Evolutionary conservation across 2,888 invertebrate species (phyloP).

Genomic region (Nephrotoma guestfalica): DNA sequence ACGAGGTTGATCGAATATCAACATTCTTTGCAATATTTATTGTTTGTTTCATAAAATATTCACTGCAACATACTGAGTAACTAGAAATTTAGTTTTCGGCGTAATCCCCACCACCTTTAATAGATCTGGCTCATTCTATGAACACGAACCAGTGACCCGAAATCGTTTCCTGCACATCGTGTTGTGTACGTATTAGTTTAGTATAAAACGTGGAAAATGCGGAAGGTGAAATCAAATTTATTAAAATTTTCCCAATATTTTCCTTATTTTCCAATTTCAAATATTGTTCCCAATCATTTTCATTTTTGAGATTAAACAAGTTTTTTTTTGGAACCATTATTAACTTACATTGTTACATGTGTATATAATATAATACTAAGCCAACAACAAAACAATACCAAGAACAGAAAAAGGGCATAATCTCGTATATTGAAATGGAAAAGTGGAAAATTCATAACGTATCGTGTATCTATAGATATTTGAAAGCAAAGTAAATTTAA

Average conservation of each 20-base stretch:
- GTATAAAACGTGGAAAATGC: background rate
- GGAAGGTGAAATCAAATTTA: background rate
- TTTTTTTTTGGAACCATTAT: background rate
- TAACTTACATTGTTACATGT: background rate
- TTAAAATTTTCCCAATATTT: background rate
- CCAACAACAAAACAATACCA: background rate
- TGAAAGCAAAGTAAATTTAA: background rate
- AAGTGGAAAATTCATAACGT: background rate
- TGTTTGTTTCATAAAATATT: too few relatives aligned
- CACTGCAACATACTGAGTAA: too few relatives aligned
- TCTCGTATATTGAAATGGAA: background rate
- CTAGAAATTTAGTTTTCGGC: too few relatives aligned
- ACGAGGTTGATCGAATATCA: background rate
- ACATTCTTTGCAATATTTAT: background rate
- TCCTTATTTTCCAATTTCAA: background rate
- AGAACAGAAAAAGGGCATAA: background rate
- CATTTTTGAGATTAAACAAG: background rate
- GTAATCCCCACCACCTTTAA: too few relatives aligned
- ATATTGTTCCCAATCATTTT: background rate
- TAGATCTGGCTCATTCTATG: too few relatives aligned
- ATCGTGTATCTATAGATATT: background rate
- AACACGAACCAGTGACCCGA: background rate
- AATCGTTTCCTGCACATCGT: background rate
- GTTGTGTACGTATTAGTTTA: too few relatives aligned
- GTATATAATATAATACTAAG: background rate